Evolutionary conservation across 2,797 vertebrate genomes (phyloP).

Genomic region (Gephyroberyx darwinii): DNA sequence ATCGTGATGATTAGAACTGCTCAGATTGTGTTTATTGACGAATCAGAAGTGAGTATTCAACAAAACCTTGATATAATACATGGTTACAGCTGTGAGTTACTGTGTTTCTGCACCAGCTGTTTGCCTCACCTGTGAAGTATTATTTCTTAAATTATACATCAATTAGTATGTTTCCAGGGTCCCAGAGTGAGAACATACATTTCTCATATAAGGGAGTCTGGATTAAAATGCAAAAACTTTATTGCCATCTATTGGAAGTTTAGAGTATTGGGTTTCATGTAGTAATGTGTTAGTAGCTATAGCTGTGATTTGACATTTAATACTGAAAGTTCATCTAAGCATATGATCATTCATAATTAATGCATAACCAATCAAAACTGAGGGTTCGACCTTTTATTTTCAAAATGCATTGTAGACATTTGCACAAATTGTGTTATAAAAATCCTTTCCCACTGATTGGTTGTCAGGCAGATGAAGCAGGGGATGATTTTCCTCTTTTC

Average conservation of each 20-base stretch:
- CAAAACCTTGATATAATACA: neutral
- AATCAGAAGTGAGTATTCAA: too few relatives aligned
- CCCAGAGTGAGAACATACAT: neutral
- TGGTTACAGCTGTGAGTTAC: neutral
- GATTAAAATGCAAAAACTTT: neutral
- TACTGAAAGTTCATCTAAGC: neutral
- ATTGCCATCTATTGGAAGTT: slow-evolving; percentile 18
- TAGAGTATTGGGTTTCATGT: neutral
- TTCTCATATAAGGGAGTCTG: too few relatives aligned
- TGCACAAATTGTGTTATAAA: too few relatives aligned
- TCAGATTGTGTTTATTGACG: too few relatives aligned
- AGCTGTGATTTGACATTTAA: neutral
- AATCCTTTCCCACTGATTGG: neutral
- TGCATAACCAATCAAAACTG: neutral
- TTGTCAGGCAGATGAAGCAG: neutral
- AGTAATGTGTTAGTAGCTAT: too few relatives aligned
- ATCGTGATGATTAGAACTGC: too few relatives aligned
- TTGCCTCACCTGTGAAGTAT: neutral
- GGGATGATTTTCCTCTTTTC: neutral
- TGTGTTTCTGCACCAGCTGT: neutral
- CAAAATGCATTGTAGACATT: too few relatives aligned
- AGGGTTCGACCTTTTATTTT: too few relatives aligned
- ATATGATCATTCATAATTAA: neutral
- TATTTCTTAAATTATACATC: neutral
- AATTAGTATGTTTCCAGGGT: too few relatives aligned